phyloP scores from a whole-genome alignment of 2,888 invertebrate genomes.

The Zaprionus bogoriensis region DNA sequence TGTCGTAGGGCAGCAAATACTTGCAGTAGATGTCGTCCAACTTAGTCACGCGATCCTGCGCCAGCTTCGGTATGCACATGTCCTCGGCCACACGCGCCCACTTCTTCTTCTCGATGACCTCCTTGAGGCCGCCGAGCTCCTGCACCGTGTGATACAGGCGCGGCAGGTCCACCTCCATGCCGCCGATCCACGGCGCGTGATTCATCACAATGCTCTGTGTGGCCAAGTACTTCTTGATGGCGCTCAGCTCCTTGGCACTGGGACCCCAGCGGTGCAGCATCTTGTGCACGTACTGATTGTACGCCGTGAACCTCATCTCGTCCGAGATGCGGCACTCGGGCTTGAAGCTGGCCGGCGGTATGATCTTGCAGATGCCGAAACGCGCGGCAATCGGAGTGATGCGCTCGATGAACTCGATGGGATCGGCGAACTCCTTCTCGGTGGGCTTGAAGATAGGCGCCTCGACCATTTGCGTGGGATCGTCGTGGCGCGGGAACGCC shows the following conservation, averaged over 20 bases:
- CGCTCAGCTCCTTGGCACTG: slow-evolving; percentile 91
- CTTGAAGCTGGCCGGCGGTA: slow-evolving; percentile 91
- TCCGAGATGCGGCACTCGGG: slow-evolving; percentile 93
- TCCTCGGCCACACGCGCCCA: slow-evolving; percentile 94
- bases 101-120: slow-evolving; percentile 93
- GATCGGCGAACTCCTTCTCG: slow-evolving; percentile 93
- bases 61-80: slow-evolving; percentile 92
- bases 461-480: slow-evolving; percentile 86
- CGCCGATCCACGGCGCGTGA: slow-evolving; percentile 92
- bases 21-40: slow-evolving; percentile 95
- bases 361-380: slow-evolving; percentile 93
- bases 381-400: slow-evolving; percentile 89
- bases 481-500: slow-evolving; percentile 83
- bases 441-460: slow-evolving; percentile 92
- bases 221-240: slow-evolving; percentile 91
- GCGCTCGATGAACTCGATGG: slow-evolving; percentile 91
- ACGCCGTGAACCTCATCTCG: slow-evolving; percentile 92
- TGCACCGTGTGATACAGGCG: slow-evolving; percentile 93
- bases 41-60: slow-evolving; percentile 91
- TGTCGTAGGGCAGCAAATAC: slow-evolving; percentile 94
- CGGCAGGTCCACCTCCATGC: slow-evolving; percentile 94
- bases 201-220: slow-evolving; percentile 89
- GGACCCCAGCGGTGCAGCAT: slow-evolving; percentile 95
- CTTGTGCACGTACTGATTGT: slow-evolving; percentile 95
- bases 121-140: slow-evolving; percentile 91